Evolutionary conservation across 2,888 invertebrate genomes (phyloP), one percentile per base, ranked within the genome.

Genomic region (Cheiracanthium punctorium): DNA sequence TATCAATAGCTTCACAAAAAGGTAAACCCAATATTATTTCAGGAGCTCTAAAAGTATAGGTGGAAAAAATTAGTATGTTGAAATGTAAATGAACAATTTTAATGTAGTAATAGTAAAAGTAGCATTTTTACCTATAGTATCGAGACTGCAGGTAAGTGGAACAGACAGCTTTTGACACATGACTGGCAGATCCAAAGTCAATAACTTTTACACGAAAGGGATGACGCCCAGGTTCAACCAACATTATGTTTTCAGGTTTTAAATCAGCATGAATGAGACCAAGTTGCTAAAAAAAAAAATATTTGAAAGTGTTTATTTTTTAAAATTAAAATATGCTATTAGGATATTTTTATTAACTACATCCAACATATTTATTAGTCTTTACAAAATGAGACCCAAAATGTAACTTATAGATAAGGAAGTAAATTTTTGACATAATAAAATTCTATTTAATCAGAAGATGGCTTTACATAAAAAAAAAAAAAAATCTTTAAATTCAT

Each of bases 231-330:
- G 99, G 99, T 93, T 99, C 99, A 90, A 99, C 99, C 92, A 99
- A 93, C 99, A 99, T 99, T 92, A 99, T 99, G 93, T 99, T 99
- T 93, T 99, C 99, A 24, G 99, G 99, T 93, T 99, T 99, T 91
- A 99, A 93, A 93, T 99, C 99, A 89, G 99, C 99, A 93, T 99
- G 99, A 92, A 99, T 99, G 91, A 99, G 94, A 90, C 99, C 99
- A 91, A 99, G 94, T 95, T 98, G 98, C 96, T 98, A 94, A 20
- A 84, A 72, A 65, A 74, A n/a, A n/a, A n/a, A n/a, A n/a, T n/a
- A n/a, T n/a, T n/a, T n/a, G n/a, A n/a, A n/a, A n/a, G n/a, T n/a
- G n/a, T n/a, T n/a, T n/a, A n/a, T n/a, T n/a, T n/a, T n/a, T n/a
- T n/a, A n/a, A n/a, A n/a, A n/a, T n/a, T n/a, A n/a, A n/a, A n/a